Conservation (phyloP, 64 coral and sea anemone genomes). For the Exaiptasia diaphana region DNA sequence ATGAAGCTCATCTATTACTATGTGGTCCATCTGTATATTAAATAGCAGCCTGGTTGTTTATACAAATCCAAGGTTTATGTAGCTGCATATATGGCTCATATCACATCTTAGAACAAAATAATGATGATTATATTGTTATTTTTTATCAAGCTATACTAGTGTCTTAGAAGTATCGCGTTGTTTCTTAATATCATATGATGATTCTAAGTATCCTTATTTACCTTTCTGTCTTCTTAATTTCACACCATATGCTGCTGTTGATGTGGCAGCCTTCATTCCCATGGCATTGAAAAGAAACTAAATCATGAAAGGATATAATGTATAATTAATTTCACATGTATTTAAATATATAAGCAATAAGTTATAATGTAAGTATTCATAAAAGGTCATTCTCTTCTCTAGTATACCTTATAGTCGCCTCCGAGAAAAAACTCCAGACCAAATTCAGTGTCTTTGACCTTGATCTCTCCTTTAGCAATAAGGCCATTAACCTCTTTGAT, state of each 20-base stretch:
- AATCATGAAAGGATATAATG: constrained; percentile 14
- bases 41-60: constrained; percentile 43
- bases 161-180: no score
- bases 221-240: constrained; percentile 46
- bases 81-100: no score
- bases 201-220: no score
- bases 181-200: no score
- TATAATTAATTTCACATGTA: no score
- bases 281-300: constrained; percentile 54
- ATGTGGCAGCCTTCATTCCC: constrained; percentile 58
- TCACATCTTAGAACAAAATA: constrained; percentile 38
- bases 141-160: no score
- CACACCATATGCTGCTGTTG: constrained; percentile 44
- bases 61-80: not conserved
- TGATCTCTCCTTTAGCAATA: not conserved
- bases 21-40: constrained; percentile 15
- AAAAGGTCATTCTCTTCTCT: not conserved
- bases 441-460: constrained; percentile 15
- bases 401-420: constrained; percentile 67
- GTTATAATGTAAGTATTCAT: not conserved
- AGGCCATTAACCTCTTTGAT: constrained; percentile 43
- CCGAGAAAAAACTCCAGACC: constrained; percentile 52
- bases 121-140: not conserved
- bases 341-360: no score
- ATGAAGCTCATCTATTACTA: constrained; percentile 45